Conservation (phyloP, 2,797 vertebrate species). For the Sitta carolinensis region DNA sequence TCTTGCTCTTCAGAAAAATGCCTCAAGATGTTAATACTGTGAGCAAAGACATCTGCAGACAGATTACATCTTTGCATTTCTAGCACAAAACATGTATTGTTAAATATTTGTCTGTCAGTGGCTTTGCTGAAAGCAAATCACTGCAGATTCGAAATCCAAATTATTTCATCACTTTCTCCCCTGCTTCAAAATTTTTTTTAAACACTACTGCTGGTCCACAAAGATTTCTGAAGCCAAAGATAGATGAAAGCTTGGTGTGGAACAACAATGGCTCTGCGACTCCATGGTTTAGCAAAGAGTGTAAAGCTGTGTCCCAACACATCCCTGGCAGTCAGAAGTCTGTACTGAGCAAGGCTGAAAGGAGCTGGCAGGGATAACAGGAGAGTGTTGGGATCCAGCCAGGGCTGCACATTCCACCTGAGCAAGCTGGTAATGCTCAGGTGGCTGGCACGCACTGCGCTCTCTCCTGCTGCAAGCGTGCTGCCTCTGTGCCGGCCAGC, state of each 20-base stretch:
- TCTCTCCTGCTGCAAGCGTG: not conserved
- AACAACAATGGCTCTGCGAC: not conserved
- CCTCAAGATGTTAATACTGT: not conserved
- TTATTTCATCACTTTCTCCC: not conserved
- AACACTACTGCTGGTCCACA: not conserved
- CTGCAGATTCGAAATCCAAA: not conserved
- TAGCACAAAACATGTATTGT: not conserved
- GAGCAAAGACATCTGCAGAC: not conserved
- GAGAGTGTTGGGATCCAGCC: not conserved
- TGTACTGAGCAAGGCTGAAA: not conserved
- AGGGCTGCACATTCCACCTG: not conserved
- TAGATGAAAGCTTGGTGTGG: not conserved
- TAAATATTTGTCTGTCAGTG: not conserved
- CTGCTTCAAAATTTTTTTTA: not conserved
- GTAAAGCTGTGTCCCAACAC: rapidly evolving
- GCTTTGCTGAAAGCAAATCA: not conserved
- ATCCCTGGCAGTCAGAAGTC: not conserved
- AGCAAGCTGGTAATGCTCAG: not conserved
- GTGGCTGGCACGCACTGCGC: not conserved
- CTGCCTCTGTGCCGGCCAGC: not conserved
- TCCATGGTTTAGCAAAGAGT: not conserved
- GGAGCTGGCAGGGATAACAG: rapidly evolving
- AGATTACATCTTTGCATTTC: not conserved
- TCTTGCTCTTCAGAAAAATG: not conserved
- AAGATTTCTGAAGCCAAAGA: not conserved